These are phyloP conservation scores for Dromiciops gliroides DNA, from an alignment of 2,113 vertebrate genomes.

Conservation along the genomic window DNA sequence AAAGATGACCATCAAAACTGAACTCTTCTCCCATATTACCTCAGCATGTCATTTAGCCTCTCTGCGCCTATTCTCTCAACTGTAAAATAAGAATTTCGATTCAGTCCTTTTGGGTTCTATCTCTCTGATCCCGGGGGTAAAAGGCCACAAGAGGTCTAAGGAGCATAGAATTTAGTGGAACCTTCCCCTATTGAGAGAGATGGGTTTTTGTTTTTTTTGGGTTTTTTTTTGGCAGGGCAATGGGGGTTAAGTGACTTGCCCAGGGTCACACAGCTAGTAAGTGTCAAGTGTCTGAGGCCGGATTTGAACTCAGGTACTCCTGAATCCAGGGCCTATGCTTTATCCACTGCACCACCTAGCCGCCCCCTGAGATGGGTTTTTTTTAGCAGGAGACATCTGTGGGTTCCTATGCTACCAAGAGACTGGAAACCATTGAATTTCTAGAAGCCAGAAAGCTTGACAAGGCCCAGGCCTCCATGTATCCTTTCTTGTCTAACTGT, in stretches of 20 bases:
- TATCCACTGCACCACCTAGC: too few relatives aligned
- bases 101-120: background rate
- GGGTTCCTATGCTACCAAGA: background rate
- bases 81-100: background rate
- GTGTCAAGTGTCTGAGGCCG: too few relatives aligned
- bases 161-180: background rate
- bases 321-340: too few relatives aligned
- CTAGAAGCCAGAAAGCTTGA: background rate
- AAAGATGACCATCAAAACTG: background rate
- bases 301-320: too few relatives aligned
- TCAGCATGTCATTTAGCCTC: background rate
- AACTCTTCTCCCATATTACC: background rate
- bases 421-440: constrained; percentile 10
- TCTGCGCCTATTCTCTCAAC: background rate
- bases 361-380: too few relatives aligned
- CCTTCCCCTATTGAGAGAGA: background rate
- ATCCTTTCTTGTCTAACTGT: background rate
- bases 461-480: background rate
- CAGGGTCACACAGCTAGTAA: too few relatives aligned
- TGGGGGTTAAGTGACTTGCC: too few relatives aligned
- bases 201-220: too few relatives aligned
- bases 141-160: background rate
- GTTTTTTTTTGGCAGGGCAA: too few relatives aligned
- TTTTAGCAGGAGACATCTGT: background rate
- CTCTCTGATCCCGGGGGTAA: background rate